Evolutionary conservation across 35 echinoderm and acorn worm species (phyloP).

Genomic region (Apostichopus californicus): DNA sequence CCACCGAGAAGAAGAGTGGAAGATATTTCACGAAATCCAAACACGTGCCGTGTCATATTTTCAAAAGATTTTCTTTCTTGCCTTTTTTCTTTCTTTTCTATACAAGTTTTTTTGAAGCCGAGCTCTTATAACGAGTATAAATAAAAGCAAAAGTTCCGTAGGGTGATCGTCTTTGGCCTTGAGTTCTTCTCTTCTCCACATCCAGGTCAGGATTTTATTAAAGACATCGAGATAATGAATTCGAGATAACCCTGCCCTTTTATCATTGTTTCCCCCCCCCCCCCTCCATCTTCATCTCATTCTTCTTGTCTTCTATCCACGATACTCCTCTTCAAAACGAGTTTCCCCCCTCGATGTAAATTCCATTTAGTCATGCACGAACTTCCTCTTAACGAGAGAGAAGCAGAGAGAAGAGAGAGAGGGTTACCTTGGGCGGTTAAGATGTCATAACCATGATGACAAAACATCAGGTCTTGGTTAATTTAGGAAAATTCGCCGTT

Average conservation of each 20-base stretch:
- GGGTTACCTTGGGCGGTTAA: constrained; percentile 52
- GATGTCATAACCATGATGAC: constrained; percentile 42
- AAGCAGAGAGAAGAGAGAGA: neutral
- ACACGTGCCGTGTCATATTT: constrained; percentile 13
- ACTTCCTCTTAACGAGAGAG: constrained; percentile 20
- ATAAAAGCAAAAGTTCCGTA: constrained; percentile 24
- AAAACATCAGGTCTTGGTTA: constrained; percentile 44
- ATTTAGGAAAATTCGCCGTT: constrained; percentile 44
- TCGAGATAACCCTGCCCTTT: constrained; percentile 39
- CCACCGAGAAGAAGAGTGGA: neutral
- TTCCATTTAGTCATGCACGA: constrained; percentile 53
- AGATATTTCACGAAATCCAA: neutral
- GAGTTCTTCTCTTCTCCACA: constrained; percentile 14
- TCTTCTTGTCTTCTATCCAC: constrained; percentile 8
- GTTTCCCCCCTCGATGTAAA: constrained; percentile 36
- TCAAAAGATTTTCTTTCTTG: neutral
- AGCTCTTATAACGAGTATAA: neutral
- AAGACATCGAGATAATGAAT: constrained; percentile 18
- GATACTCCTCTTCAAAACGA: constrained; percentile 46
- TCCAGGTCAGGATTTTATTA: constrained; percentile 29
- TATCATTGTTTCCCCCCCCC: neutral
- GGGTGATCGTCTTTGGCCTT: constrained; percentile 30
- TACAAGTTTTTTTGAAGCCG: neutral
- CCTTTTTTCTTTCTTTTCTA: neutral
- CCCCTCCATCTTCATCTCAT: too few relatives aligned